These are phyloP conservation scores for Microcebus ravelobensis DNA, from an alignment of 2,113 vertebrate genomes.

Conservation along the genomic window DNA sequence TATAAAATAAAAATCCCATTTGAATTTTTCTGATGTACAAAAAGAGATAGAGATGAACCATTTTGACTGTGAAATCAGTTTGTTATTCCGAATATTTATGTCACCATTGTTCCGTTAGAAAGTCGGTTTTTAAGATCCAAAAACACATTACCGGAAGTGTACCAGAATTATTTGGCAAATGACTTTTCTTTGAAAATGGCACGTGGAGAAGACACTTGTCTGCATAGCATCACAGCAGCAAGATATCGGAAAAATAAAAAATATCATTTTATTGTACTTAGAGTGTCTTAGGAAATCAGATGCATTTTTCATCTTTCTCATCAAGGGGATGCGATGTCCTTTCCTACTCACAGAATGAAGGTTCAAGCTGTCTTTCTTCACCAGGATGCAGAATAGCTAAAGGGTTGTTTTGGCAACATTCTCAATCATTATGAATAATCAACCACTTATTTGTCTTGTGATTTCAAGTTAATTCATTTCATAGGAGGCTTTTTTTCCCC, in stretches of 20 bases:
- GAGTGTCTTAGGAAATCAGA: slow-evolving; percentile 84
- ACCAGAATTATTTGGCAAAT: slow-evolving; percentile 94
- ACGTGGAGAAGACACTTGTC: slow-evolving; percentile 90
- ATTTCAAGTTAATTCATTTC: slow-evolving; percentile 80
- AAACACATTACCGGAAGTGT: slow-evolving; percentile 85
- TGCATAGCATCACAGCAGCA: slow-evolving; percentile 94
- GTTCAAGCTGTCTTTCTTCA: slow-evolving; percentile 83
- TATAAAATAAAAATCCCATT: slow-evolving; percentile 99
- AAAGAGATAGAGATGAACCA: slow-evolving; percentile 99
- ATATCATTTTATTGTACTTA: slow-evolving; percentile 87
- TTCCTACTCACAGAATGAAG: slow-evolving; percentile 78
- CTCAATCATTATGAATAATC: slow-evolving; percentile 77
- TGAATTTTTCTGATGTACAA: slow-evolving; percentile 96
- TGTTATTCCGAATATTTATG: slow-evolving; percentile 86
- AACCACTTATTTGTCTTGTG: slow-evolving; percentile 67
- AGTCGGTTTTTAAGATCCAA: slow-evolving; percentile 82
- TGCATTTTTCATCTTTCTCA: slow-evolving; percentile 77
- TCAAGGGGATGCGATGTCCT: slow-evolving; percentile 80
- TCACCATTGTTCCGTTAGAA: slow-evolving; percentile 84
- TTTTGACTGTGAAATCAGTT: slow-evolving; percentile 90
- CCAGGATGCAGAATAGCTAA: slow-evolving; percentile 75
- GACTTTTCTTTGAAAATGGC: slow-evolving; percentile 90
- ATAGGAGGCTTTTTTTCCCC: slow-evolving; percentile 59
- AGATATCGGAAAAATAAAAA: slow-evolving; percentile 89
- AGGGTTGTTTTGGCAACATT: slow-evolving; percentile 86